Base-by-base conservation (phyloP, 2,113 vertebrate genomes). In the Lepus timidus region DNA sequence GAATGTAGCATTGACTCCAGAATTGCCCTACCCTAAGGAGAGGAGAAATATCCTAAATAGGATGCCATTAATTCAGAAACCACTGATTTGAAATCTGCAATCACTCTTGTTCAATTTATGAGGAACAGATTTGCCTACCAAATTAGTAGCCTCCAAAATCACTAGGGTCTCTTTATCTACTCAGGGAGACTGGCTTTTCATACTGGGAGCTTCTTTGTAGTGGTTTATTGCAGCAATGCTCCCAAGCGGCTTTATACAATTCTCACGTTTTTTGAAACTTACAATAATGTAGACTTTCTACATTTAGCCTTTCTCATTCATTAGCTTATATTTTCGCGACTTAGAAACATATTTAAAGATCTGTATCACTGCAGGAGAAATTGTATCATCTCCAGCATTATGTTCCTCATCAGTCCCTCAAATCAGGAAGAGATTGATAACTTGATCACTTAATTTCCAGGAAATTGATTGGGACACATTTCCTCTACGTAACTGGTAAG, bases 151-250 rank as follows among this genome's bases (percentile, higher is more conserved):
- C 6, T 71, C 19, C 2, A 65, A 90, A 78, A 92, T 83, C 82
- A 33, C 23, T 51, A 83, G 20, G 17, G 20, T 90, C 44, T 94
- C 85, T 93, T 91, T 65, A 93, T 84, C 74, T 84, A n/a, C n/a
- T 83, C 58, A 82, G 90, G n/a, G 75, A 97, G 92, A 93, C 70
- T 61, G 33, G 76, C 33, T 83, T 96, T 85, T 94, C 74, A 74
- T 82, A 85, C 68, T 86, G 86, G 75, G 12, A 83, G 75, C 70
- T 92, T 78, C 39, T 82, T 97, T 39, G 64, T 52, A 33, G 23
- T 90, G 51, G 6, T 92, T 95, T 71, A 78, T 7, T 27, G 78
- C 78, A 75, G 64, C 67, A 23, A n/a, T 88, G 12, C 27, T 3
- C n/a, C 62, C 78, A 73, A 95, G 62, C 6, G 88, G 49, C 64